These are phyloP conservation scores for Platycercus adscitus DNA, from an alignment of 2,113 vertebrate genomes.

Conservation along the genomic window DNA sequence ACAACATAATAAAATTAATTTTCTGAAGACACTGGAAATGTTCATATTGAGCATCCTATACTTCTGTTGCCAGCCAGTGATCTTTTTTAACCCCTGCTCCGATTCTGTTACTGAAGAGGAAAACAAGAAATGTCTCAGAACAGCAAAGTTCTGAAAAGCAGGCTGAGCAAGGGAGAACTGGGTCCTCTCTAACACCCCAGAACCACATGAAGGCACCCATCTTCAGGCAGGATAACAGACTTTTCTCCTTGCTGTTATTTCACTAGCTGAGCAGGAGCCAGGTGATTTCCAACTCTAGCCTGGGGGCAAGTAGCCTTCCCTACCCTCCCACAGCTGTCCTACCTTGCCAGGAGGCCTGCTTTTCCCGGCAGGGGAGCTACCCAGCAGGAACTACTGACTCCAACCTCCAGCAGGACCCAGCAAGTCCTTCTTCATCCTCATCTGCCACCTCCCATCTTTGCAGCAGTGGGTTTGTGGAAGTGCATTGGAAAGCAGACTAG, in stretches of 20 bases:
- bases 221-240: not conserved
- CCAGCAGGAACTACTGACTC: not conserved
- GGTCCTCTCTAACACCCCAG: not conserved
- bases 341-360: not conserved
- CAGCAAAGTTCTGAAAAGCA: not conserved
- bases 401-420: not conserved
- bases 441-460: not conserved
- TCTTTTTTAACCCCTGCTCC: not conserved
- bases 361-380: not conserved
- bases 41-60: not conserved
- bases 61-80: not conserved
- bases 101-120: not conserved
- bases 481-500: not conserved
- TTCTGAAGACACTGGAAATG: constrained; percentile 6
- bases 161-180: not conserved
- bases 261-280: not conserved
- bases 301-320: not conserved
- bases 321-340: not conserved
- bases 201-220: not conserved
- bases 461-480: not conserved
- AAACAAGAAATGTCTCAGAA: not conserved
- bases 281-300: constrained; percentile 47
- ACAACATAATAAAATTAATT: not conserved
- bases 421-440: not conserved
- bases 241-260: not conserved